phyloP scores from a whole-genome alignment of 2,113 vertebrate species.

The Terrapene triunguis region DNA sequence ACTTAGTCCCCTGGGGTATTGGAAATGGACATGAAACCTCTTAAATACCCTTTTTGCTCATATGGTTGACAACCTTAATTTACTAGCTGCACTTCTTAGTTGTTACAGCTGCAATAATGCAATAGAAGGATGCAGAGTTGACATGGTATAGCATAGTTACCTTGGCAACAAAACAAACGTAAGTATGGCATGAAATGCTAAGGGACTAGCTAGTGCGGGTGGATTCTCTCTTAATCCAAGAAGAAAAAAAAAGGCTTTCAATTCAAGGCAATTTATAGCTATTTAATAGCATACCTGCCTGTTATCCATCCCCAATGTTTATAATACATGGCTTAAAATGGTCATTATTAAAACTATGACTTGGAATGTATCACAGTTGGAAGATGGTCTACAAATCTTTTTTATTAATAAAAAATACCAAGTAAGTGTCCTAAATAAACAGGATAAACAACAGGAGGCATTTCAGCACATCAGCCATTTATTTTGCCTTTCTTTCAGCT shows the following conservation, averaged over 20 bases:
- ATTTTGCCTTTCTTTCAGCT: background rate
- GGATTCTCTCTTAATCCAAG: background rate
- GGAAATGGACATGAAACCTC: background rate
- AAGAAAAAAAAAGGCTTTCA: slow-evolving; percentile 25
- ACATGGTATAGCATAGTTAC: slow-evolving; percentile 18
- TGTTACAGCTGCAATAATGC: slow-evolving; percentile 37
- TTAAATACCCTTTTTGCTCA: background rate
- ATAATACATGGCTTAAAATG: background rate
- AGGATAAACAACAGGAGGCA: background rate
- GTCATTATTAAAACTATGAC: background rate
- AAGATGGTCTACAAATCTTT: background rate
- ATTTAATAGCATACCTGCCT: fast-evolving
- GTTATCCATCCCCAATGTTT: background rate
- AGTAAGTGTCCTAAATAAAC: background rate
- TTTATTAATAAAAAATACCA: background rate
- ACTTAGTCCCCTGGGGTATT: background rate
- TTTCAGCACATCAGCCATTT: background rate
- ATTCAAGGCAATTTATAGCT: slow-evolving; percentile 25
- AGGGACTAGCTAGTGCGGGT: background rate
- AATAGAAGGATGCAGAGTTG: background rate
- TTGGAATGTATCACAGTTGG: background rate
- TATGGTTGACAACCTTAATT: slow-evolving; percentile 66
- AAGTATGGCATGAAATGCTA: slow-evolving; percentile 7
- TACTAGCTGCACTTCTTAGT: slow-evolving; percentile 40
- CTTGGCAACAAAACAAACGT: slow-evolving; percentile 55